Percentiles rank a stretch among this genome's conserved stretches.
Evolutionary conservation across 1,140 invertebrate genomes (phyloP).

Genomic region (Melanaphis sacchari): DNA sequence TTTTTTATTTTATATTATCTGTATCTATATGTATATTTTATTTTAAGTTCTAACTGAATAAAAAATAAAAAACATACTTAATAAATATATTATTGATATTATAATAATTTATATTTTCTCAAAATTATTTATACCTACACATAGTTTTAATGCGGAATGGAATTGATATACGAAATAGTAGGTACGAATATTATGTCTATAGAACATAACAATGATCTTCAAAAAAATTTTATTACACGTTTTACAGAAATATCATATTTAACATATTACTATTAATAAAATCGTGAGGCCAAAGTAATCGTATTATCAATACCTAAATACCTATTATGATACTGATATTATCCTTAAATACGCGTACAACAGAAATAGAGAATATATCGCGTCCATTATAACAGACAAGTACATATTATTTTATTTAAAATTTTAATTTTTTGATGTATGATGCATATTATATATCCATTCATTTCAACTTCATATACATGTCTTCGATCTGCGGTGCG

Average conservation of each 20-base stretch:
- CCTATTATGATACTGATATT: not conserved
- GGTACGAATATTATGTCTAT: not conserved
- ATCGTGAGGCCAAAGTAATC: not conserved
- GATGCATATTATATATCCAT: not conserved
- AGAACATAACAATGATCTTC: not conserved
- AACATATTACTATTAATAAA: not conserved
- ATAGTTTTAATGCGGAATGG: not conserved
- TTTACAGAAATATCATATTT: not conserved
- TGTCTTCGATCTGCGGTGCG: constrained; percentile 88
- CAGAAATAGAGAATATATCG: not conserved
- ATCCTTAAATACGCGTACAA: not conserved
- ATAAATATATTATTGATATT: too few relatives aligned
- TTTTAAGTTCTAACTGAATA: not conserved
- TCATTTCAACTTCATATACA: constrained; percentile 73
- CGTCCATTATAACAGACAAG: not conserved
- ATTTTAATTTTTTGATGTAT: not conserved
- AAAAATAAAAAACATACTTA: too few relatives aligned
- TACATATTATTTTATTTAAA: not conserved
- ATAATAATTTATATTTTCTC: too few relatives aligned
- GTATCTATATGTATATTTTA: not conserved
- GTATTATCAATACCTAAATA: not conserved
- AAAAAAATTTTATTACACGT: not conserved
- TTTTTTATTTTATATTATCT: not conserved
- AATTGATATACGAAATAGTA: not conserved
- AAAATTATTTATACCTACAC: not conserved